Evolutionary conservation across 2,888 invertebrate species (phyloP).

Genomic region (Scaptomyza flava): DNA sequence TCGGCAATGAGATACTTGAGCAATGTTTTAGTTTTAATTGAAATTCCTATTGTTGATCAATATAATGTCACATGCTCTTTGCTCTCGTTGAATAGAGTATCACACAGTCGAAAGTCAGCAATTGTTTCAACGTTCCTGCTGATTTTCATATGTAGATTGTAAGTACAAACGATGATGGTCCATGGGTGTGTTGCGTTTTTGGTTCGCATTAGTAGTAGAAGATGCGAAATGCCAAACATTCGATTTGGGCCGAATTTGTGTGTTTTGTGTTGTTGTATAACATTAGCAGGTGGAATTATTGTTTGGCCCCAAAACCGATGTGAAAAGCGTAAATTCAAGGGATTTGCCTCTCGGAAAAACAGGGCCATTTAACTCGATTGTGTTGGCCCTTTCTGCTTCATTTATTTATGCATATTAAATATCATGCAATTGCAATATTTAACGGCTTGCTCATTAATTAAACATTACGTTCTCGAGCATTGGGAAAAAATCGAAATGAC

Average conservation of each 20-base stretch:
- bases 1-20: no score
- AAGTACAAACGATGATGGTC: neutral
- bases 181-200: neutral
- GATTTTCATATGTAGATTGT: neutral
- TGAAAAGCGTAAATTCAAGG: neutral
- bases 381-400: neutral
- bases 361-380: neutral
- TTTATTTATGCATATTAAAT: slow-evolving; percentile 46
- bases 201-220: neutral
- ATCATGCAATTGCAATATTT: slow-evolving; percentile 57
- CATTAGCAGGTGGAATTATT: neutral
- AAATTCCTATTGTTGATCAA: no score
- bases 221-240: neutral
- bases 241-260: neutral
- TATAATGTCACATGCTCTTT: no score
- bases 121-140: neutral
- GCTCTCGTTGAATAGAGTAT: neutral
- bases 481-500: slow-evolving; percentile 57
- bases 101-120: neutral
- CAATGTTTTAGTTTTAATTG: no score
- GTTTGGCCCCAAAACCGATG: neutral
- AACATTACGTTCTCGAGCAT: slow-evolving; percentile 61
- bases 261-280: neutral
- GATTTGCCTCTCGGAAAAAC: neutral
- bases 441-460: slow-evolving; percentile 68